Evolutionary conservation across 2,888 invertebrate genomes (phyloP).

Genomic region (Heteromyza rotundicornis): DNA sequence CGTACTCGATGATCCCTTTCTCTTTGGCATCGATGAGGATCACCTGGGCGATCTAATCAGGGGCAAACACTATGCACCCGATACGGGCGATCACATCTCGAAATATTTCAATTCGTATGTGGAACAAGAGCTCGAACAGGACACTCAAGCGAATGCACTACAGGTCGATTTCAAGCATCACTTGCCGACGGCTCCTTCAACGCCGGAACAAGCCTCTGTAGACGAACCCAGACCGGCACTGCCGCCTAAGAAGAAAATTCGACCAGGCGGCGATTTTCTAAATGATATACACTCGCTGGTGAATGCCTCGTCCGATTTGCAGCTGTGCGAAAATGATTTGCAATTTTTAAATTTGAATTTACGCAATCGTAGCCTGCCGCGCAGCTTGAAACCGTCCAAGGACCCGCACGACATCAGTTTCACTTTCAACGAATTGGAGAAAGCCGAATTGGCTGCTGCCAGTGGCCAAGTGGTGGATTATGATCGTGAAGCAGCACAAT

Average conservation of each 20-base stretch:
- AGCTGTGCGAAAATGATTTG: constrained; percentile 58
- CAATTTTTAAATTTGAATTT: constrained; percentile 59
- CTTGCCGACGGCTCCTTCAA: constrained; percentile 26
- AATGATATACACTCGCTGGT: no score
- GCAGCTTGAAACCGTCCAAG: constrained; percentile 55
- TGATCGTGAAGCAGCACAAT: not conserved
- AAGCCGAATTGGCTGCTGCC: not conserved
- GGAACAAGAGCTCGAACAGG: constrained; percentile 29
- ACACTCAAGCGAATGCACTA: constrained; percentile 6
- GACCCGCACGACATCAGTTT: constrained; percentile 60
- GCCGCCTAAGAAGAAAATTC: constrained; percentile 50
- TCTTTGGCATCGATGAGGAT: constrained; percentile 59
- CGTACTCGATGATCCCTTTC: constrained; percentile 62
- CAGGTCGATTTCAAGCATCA: constrained; percentile 39
- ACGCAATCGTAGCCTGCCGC: constrained; percentile 57
- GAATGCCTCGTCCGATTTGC: constrained; percentile 38
- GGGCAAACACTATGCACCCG: constrained; percentile 41
- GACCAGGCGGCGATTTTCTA: no score
- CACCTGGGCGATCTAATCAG: constrained; percentile 52
- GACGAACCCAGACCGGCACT: constrained; percentile 46
- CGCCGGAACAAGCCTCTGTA: constrained; percentile 28
- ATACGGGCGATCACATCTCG: constrained; percentile 50
- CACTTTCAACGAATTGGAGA: constrained; percentile 57
- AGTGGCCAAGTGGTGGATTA: not conserved
- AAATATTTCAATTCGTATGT: constrained; percentile 48